These are phyloP conservation scores for Nanger granti DNA, from an alignment of 2,113 vertebrate species.

Conservation along the genomic window DNA sequence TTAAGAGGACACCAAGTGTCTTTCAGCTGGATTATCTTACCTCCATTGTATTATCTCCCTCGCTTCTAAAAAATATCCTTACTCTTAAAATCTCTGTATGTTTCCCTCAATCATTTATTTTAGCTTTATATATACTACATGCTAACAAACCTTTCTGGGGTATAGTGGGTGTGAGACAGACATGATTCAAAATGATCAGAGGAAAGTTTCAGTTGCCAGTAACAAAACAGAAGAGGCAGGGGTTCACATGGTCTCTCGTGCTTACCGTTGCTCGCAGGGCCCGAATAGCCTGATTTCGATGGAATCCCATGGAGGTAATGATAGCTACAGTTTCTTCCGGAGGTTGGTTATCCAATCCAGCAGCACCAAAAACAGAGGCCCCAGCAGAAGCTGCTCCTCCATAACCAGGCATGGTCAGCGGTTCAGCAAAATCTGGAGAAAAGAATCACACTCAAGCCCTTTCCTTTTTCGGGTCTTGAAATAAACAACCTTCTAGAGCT, in stretches of 20 bases:
- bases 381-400: slow-evolving; percentile 81
- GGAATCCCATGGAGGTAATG: slow-evolving; percentile 97
- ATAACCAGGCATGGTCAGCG: slow-evolving; percentile 84
- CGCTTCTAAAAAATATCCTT: not conserved
- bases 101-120: not conserved
- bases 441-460: slow-evolving; percentile 28
- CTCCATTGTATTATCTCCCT: not conserved
- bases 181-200: not conserved
- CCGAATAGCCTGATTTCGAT: slow-evolving; percentile 87
- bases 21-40: not conserved
- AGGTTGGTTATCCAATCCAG: slow-evolving; percentile 85
- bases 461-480: not conserved
- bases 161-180: not conserved
- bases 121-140: not conserved
- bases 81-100: not conserved
- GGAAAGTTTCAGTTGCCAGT: not conserved
- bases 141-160: not conserved
- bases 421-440: slow-evolving; percentile 93
- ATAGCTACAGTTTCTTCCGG: slow-evolving; percentile 95
- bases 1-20: not conserved
- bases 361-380: slow-evolving; percentile 75
- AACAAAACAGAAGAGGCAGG: not conserved
- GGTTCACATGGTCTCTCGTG: not conserved
- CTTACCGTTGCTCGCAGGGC: slow-evolving; percentile 92
- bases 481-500: not conserved